Evolutionary conservation across 2,113 vertebrate species (phyloP).

Genomic region (Petrocephalus microphthalmus): DNA sequence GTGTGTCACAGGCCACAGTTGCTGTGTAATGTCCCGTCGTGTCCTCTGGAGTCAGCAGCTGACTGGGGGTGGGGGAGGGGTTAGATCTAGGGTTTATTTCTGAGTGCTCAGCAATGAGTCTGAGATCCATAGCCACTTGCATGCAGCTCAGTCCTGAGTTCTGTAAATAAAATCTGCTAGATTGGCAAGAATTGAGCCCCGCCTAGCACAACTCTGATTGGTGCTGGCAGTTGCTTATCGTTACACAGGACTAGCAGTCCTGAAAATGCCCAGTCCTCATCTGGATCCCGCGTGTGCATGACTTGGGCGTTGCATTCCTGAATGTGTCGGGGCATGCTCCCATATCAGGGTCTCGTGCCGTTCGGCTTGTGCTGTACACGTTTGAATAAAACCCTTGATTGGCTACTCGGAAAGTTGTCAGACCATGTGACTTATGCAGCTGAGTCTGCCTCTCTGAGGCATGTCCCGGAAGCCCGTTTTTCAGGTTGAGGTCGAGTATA

Average conservation of each 20-base stretch:
- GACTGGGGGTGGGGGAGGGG: background rate
- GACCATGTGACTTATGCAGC: background rate
- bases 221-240: background rate
- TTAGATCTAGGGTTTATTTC: background rate
- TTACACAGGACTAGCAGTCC: background rate
- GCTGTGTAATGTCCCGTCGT: background rate
- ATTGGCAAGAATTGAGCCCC: background rate
- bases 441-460: background rate
- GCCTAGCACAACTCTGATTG: background rate
- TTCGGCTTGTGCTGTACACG: background rate
- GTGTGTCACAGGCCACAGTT: background rate
- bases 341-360: background rate
- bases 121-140: background rate
- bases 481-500: background rate
- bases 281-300: background rate
- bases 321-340: background rate
- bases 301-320: background rate
- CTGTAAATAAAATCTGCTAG: constrained; percentile 9
- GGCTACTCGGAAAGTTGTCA: background rate
- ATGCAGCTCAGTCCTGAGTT: background rate
- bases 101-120: background rate
- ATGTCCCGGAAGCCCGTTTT: background rate
- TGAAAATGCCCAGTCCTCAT: background rate
- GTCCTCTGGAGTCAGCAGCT: background rate
- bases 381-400: background rate